Evolutionary conservation across 1,140 invertebrate species (phyloP).

Genomic region (Orchesella cincta): DNA sequence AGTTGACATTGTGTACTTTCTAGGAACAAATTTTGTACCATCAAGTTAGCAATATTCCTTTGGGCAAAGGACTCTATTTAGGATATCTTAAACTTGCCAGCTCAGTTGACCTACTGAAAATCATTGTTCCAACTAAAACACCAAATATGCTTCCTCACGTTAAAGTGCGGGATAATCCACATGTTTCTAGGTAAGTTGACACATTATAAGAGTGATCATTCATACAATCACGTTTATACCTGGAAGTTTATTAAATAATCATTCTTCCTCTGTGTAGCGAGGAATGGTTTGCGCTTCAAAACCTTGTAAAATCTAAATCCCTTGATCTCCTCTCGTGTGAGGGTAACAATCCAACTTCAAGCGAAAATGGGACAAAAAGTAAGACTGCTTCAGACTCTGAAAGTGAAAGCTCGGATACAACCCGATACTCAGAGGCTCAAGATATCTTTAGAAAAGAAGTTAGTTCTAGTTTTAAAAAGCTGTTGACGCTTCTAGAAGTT

Average conservation of each 20-base stretch:
- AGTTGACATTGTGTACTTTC: slow-evolving; percentile 43
- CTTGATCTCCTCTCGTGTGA: slow-evolving; percentile 7
- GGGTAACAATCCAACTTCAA: neutral
- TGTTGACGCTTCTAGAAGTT: slow-evolving; percentile 80
- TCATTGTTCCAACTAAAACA: slow-evolving; percentile 85
- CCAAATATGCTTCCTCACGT: slow-evolving; percentile 92
- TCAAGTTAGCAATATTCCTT: slow-evolving; percentile 77
- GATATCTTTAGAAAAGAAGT: slow-evolving; percentile 75
- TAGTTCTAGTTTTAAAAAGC: slow-evolving; percentile 67
- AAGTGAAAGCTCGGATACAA: slow-evolving; percentile 17
- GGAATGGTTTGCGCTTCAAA: slow-evolving; percentile 76
- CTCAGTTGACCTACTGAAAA: slow-evolving; percentile 87
- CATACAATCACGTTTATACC: slow-evolving; percentile 4
- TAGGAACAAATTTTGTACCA: slow-evolving; percentile 89
- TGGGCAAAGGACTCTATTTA: slow-evolving; percentile 85
- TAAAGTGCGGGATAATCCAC: slow-evolving; percentile 89
- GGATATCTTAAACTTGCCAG: slow-evolving; percentile 94
- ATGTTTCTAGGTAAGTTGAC: slow-evolving; percentile 82
- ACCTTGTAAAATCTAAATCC: slow-evolving; percentile 49
- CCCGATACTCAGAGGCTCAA: slow-evolving; percentile 67
- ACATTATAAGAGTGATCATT: no score
- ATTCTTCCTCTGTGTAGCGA: slow-evolving; percentile 66
- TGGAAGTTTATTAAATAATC: neutral
- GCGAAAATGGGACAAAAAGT: slow-evolving; percentile 17
- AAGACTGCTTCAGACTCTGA: neutral